These are phyloP conservation scores for Brachypodius melanocephalos DNA, from an alignment of 2,113 vertebrate genomes.

Conservation along the genomic window DNA sequence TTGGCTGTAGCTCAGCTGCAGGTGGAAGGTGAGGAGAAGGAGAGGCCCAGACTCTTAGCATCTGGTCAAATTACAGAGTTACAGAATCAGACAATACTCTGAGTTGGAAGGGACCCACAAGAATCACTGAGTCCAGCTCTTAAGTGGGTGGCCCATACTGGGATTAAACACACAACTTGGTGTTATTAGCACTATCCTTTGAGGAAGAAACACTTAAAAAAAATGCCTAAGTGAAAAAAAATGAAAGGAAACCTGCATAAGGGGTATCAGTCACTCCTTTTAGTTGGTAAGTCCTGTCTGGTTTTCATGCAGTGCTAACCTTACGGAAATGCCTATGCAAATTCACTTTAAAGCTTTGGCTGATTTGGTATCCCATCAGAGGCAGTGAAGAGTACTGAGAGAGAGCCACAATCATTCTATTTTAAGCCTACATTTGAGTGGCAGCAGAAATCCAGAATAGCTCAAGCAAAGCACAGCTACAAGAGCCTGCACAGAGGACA, in stretches of 20 bases:
- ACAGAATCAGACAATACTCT: not conserved
- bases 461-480: not conserved
- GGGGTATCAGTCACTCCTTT: too few species aligned
- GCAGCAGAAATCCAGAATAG: not conserved
- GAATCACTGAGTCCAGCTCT: not conserved
- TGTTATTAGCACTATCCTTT: not conserved
- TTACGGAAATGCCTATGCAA: not conserved
- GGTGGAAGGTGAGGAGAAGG: not conserved
- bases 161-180: not conserved
- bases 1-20: not conserved
- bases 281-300: not conserved
- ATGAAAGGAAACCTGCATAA: not conserved
- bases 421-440: not conserved
- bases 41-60: not conserved
- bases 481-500: not conserved
- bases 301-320: not conserved
- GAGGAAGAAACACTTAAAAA: not conserved
- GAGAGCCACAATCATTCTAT: not conserved
- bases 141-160: too few species aligned
- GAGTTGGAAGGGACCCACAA: not conserved
- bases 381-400: not conserved
- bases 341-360: not conserved
- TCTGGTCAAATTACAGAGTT: not conserved
- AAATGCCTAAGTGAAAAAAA: not conserved
- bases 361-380: not conserved